Evolutionary conservation across 92 coral and sea anemone species (phyloP), one percentile per base, ranked within the genome.

Genomic region (Siderastrea radians): DNA sequence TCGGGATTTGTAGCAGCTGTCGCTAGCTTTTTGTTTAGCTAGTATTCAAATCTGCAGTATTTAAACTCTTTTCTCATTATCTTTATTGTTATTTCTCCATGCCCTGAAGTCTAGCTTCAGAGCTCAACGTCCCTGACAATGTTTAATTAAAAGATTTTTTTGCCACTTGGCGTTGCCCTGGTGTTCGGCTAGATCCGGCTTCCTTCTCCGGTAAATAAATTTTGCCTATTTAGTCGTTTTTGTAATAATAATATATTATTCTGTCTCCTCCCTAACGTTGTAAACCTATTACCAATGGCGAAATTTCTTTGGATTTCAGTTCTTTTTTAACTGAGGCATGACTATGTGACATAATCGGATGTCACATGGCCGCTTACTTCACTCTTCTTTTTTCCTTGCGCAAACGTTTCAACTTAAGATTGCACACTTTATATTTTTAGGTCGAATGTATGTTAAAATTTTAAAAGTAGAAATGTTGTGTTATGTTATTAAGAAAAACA

Each of bases 11-110:
- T 38, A n/a, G 87, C 81, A 84, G 87, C 87, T 84, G 87, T 52
- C 71, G 68, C 45, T 46, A 13, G 26, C 51, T 61, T 83, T 84
- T 49, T 84, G 81, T 84, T 83, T 73, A 83, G 87, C 62, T 60
- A 58, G 81, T 84, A 84, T 84, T 73, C 87, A 74, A 84, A 84
- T 84, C 61, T 73, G 77, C 84, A 38, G 68, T 74, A 48, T 85
- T 85, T 85, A 54, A 77, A 85, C 66, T 85, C 77, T 75, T 67
- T 50, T 76, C 65, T 85, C 54, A 77, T 85, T 74, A 84, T 61
- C 80, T 62, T 76, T 85, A 85, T 52, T 65, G 89, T 77, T 65
- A 45, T 47, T 70, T 58, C 84, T 70, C 57, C 2, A 58, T 45
- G 60, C 52, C 71, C 75, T 51, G 47, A 53, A 66, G 58, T 15